A percentile compares a stretch with the other conserved stretches of the same genome.
Evolutionary conservation across 1,140 invertebrate species (phyloP).

Genomic region (Eupristina koningsbergeri): DNA sequence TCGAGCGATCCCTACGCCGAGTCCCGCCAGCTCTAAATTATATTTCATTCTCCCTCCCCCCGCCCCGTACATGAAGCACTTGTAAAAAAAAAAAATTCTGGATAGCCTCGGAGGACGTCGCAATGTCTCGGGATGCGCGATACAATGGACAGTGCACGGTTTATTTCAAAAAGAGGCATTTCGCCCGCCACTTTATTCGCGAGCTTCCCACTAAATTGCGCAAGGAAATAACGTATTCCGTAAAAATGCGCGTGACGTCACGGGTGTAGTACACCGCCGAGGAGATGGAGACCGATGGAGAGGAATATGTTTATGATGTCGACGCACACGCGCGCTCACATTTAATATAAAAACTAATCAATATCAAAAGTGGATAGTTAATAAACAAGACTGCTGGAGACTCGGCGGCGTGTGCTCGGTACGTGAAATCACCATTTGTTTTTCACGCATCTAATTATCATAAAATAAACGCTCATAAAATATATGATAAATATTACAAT

Average conservation of each 20-base stretch:
- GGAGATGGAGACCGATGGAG: too few relatives aligned
- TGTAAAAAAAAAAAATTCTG: background rate
- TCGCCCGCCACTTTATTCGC: background rate
- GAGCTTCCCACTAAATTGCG: background rate
- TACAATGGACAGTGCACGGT: background rate
- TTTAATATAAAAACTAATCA: background rate
- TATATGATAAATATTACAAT: slow-evolving; percentile 47
- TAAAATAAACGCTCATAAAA: slow-evolving; percentile 25
- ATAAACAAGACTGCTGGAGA: slow-evolving; percentile 18
- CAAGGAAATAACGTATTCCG: slow-evolving; percentile 20
- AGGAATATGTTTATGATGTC: too few relatives aligned
- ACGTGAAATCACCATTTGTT: slow-evolving; percentile 46
- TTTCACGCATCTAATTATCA: slow-evolving; percentile 45
- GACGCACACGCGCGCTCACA: background rate
- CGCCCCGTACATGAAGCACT: background rate
- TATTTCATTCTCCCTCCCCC: background rate
- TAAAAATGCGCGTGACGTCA: slow-evolving; percentile 4
- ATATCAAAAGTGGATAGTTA: slow-evolving; percentile 29
- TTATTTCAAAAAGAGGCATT: background rate
- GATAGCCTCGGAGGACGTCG: background rate
- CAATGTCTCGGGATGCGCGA: background rate
- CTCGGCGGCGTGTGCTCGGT: too few relatives aligned
- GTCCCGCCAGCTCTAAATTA: too few relatives aligned
- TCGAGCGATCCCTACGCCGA: too few relatives aligned
- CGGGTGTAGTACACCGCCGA: background rate